These are phyloP conservation scores for Mesembrinibis cayennensis DNA, from an alignment of 2,113 vertebrate species.

Conservation along the genomic window DNA sequence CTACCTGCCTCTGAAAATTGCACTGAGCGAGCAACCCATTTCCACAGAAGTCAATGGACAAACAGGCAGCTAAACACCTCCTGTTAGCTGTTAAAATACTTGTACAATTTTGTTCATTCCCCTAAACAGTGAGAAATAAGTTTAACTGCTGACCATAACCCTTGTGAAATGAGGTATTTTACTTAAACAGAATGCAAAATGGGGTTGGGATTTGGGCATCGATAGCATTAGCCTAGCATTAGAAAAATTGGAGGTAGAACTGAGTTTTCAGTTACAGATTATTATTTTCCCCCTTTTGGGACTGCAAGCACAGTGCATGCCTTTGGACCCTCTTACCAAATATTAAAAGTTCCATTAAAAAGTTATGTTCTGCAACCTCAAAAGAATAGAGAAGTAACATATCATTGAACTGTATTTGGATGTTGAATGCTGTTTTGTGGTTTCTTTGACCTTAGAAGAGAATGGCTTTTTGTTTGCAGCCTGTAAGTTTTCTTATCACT, in stretches of 20 bases:
- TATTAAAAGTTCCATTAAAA: neutral
- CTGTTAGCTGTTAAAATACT: neutral
- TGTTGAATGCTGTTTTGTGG: neutral
- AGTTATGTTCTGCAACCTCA: neutral
- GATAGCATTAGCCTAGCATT: neutral
- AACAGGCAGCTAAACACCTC: neutral
- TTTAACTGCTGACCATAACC: neutral
- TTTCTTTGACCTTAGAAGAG: conserved; percentile 41
- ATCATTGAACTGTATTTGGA: neutral
- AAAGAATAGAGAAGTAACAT: neutral
- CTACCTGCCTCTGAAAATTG: neutral
- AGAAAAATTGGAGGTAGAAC: neutral
- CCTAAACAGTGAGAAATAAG: neutral
- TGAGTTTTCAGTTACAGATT: neutral
- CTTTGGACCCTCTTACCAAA: neutral
- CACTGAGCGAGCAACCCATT: neutral
- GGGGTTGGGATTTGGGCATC: neutral
- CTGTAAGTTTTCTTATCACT: conserved; percentile 15
- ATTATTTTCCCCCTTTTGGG: neutral
- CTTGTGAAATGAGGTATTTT: neutral
- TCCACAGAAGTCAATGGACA: neutral
- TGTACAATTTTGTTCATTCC: neutral
- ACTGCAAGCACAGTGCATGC: neutral
- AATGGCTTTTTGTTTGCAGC: conserved; percentile 50
- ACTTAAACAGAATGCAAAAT: neutral